These are phyloP conservation scores for Alces alces DNA, from an alignment of 2,113 vertebrate genomes.

Conservation along the genomic window DNA sequence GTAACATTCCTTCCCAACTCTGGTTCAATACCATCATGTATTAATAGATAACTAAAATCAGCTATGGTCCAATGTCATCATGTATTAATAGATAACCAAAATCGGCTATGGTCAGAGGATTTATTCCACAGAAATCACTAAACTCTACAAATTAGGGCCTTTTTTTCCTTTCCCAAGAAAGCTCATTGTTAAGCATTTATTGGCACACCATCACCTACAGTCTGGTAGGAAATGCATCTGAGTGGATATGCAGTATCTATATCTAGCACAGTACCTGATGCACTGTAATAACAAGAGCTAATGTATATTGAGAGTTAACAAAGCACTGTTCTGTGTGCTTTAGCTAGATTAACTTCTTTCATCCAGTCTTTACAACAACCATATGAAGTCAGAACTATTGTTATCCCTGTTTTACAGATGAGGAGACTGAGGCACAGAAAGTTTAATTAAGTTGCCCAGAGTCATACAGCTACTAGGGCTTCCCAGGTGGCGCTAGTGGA, in stretches of 20 bases:
- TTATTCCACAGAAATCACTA: neutral
- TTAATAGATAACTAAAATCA: neutral
- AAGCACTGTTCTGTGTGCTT: neutral
- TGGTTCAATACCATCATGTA: neutral
- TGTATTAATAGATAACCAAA: neutral
- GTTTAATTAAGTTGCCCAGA: neutral
- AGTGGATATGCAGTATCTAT: neutral
- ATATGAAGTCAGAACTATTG: neutral
- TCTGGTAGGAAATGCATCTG: neutral
- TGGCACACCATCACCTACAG: neutral
- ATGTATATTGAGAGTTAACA: neutral
- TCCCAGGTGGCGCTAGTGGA: neutral
- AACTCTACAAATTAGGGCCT: neutral
- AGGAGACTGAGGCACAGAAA: neutral
- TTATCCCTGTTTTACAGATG: neutral
- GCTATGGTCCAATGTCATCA: no score
- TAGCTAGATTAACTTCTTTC: neutral
- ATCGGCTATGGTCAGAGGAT: neutral
- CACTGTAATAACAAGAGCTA: neutral
- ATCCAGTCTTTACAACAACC: neutral
- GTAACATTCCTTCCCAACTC: neutral
- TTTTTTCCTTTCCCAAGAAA: neutral
- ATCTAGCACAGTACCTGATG: neutral
- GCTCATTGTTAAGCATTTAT: neutral
- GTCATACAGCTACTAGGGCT: neutral